These are phyloP conservation scores for Sinentomon sp. DNA, from an alignment of 2,888 invertebrate genomes.

Conservation along the genomic window DNA sequence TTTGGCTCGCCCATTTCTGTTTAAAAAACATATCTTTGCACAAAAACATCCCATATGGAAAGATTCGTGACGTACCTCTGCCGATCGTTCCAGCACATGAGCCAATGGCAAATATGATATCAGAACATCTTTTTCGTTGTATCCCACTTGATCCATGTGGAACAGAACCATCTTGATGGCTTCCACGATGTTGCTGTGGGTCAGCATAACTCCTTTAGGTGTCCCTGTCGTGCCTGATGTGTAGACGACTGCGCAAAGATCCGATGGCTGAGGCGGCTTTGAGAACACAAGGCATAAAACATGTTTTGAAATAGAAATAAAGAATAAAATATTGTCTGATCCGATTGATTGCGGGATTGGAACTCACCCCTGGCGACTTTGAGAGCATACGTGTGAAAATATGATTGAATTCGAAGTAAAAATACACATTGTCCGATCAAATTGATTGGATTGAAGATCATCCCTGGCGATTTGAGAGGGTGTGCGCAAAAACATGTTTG, in stretches of 20 bases:
- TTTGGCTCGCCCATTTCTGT: no score
- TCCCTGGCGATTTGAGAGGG: no score
- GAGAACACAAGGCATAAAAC: slow-evolving; percentile 14
- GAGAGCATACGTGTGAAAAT: no score
- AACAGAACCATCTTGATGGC: slow-evolving; percentile 59
- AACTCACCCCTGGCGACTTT: no score
- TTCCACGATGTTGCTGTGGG: slow-evolving; percentile 79
- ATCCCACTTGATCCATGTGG: slow-evolving; percentile 64
- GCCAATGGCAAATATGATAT: slow-evolving; percentile 88
- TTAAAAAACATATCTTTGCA: background rate
- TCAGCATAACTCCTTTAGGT: slow-evolving; percentile 91
- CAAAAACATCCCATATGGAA: background rate
- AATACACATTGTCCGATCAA: no score
- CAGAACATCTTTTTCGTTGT: slow-evolving; percentile 48
- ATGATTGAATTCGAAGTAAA: no score
- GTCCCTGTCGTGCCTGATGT: slow-evolving; percentile 71
- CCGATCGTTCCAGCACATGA: slow-evolving; percentile 88
- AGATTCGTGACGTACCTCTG: slow-evolving; percentile 31
- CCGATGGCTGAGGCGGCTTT: slow-evolving; percentile 2
- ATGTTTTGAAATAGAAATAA: no score
- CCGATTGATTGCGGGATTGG: no score
- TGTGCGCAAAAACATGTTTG: no score
- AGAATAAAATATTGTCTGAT: no score
- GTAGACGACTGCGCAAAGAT: background rate
- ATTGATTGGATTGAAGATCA: no score